Base-by-base conservation (phyloP, 2,113 vertebrate species). In the Poeciliopsis occidentalis region DNA sequence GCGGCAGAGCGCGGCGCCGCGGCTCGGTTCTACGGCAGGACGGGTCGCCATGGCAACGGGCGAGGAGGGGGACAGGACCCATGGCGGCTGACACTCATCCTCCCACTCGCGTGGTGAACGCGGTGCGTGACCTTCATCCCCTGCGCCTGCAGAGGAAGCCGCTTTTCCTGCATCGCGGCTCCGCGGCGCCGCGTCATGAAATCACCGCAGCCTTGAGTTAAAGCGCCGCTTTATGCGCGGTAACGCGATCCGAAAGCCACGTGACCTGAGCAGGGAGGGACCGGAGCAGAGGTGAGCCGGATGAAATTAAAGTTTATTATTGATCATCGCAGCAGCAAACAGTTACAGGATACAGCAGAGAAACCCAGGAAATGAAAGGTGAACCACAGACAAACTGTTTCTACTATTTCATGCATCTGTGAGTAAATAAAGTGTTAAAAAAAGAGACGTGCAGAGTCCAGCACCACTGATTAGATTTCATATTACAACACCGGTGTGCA, bases 11-110 rank as follows among this genome's bases (percentile, higher is more conserved):
- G 64, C 93, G 73, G 95, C 94, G 67, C 91, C 3, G 51, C 94
- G 76, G 88, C 91, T 15, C 95, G 96, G 64, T 80, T 95, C 91
- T 95, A 89, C 92, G 95, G 91, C 86, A 86, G 95, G 95, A 95
- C 94, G 95, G 95, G 97, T 97, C 89, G 93, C 90, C 85, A 47
- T 87, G 70, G 91, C 44, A 87, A 92, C 90, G 32, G 0, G 39
- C 1, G 67, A 69, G 81, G 78, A 78, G 44, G 85, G 83, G 85
- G 69, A 79, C 83, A 79, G 61, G 67, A 83, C 90, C 85, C 85
- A 65, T 82, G 86, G 85, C 79, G 80, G 81, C 78, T 84, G 87
- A 93, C 92, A 91, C 90, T 86, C 71, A 72, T 88, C 88, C 85
- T 89, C 89, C 89, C 85, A 91, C 89, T 89, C 82, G 30, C 61